Evolutionary conservation across 2,113 vertebrate genomes (phyloP).

Genomic region (Dasyurus viverrinus): DNA sequence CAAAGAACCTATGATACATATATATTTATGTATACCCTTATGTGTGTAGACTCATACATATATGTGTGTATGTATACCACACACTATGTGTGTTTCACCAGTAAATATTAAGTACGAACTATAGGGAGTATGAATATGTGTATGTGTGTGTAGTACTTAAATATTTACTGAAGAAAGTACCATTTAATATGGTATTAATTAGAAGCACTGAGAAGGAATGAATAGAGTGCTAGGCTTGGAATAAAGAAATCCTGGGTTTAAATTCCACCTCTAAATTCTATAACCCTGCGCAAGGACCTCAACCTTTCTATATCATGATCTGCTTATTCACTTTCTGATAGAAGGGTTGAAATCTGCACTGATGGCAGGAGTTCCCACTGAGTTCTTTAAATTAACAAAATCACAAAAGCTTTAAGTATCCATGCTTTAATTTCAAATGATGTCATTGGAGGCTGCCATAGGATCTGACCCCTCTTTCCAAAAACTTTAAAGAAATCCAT

Average conservation of each 20-base stretch:
- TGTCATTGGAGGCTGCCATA: background rate
- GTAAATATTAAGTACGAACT: background rate
- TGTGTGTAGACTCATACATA: background rate
- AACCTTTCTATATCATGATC: background rate
- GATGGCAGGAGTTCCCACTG: background rate
- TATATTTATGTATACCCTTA: no score
- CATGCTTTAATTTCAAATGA: background rate
- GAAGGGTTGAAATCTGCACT: background rate
- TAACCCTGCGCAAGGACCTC: background rate
- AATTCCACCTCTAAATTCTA: no score
- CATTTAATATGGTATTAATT: background rate
- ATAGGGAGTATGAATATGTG: no score
- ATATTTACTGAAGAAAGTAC: background rate
- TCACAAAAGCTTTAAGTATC: background rate
- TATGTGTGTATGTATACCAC: background rate
- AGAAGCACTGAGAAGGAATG: no score
- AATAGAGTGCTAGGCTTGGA: no score
- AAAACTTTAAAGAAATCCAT: background rate
- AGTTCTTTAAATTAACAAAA: background rate
- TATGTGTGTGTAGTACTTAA: background rate
- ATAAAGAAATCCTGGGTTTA: no score
- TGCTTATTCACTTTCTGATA: background rate
- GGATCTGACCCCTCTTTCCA: background rate
- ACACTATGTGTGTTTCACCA: background rate
- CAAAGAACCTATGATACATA: no score